Evolutionary conservation across 1,140 invertebrate species (phyloP), one percentile per base, ranked within the genome.

Genomic region (Tetramorium alpestre): DNA sequence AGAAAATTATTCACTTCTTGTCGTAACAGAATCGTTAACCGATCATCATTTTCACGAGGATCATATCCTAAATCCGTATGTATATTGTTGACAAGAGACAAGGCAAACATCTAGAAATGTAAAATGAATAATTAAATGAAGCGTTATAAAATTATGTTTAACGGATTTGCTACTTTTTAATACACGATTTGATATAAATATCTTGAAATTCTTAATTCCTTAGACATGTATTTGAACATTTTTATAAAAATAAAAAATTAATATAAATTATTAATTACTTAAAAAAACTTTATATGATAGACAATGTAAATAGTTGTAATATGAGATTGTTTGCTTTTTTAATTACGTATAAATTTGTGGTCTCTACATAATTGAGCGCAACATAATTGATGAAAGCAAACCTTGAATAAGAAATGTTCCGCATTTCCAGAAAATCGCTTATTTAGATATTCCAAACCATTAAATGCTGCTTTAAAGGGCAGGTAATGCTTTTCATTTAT

Each of bases 401-500:
- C 96, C 89, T 94, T 95, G 60, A 96, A 95, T 8, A 93, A 44
- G 60, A 95, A 94, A 70, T 94, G 87, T 3, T 91, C 18, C 0
- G 11, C 3, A 33, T 4, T 5, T 18, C 94, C 94, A 33, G 91
- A 89, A 16, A 96, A 93, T 91, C 95, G 94, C 3, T 89, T 87
- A 41, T 94, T 92, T 11, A 96, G 92, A 78, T 95, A 96, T 33
- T 86, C 87, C 0, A 96, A 87, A 8, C 87, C 93, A 16, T 84
- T 91, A 2, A 96, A 88, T 0, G 95, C 96, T 7, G 95, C 86
- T 87, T 94, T 94, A 92, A 96, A 96, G 0, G 96, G 96, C 8
- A 96, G 87, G 73, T 96, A 96, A 75, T 96, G 94, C 0, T 87
- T 94, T 91, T 97, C 96, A 6, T 92, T 75, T 51, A 89, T 92